Percentiles rank a stretch among this genome's conserved stretches.
Conservation (phyloP, 2,797 vertebrate genomes). For the Tapirus indicus region DNA sequence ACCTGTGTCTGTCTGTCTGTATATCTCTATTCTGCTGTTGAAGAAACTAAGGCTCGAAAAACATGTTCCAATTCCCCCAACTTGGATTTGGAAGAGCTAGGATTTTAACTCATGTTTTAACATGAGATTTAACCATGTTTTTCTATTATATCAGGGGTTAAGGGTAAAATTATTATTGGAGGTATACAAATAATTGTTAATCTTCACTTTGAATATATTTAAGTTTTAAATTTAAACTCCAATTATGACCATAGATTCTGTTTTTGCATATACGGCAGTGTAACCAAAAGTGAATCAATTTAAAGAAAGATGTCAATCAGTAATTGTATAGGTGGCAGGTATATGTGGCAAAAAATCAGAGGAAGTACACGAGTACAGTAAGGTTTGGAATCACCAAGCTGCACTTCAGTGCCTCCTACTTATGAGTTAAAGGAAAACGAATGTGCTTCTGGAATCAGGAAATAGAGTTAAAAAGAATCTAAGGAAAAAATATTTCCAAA, state of each 20-base stretch:
- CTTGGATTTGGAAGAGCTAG: background rate
- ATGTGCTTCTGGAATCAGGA: background rate
- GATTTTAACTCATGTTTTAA: background rate
- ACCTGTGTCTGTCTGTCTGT: background rate
- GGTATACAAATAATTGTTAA: background rate
- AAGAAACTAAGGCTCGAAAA: background rate
- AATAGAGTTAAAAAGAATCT: background rate
- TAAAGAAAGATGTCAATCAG: background rate
- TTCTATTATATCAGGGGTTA: background rate
- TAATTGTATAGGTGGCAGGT: background rate
- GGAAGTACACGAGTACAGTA: background rate
- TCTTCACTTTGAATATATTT: background rate
- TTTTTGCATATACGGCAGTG: background rate
- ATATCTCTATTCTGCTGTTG: background rate
- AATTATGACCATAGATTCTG: background rate
- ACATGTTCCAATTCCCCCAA: background rate
- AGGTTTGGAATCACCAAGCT: background rate
- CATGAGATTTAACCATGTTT: background rate
- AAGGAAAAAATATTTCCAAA: slow-evolving; percentile 35
- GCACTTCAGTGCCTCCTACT: background rate
- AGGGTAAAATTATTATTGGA: background rate
- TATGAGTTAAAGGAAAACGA: background rate
- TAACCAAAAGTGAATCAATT: background rate
- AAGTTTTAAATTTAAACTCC: slow-evolving; percentile 46
- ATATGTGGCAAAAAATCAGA: background rate